Base-by-base conservation (phyloP, 2,888 invertebrate genomes). In the Sussaba pulchella region DNA sequence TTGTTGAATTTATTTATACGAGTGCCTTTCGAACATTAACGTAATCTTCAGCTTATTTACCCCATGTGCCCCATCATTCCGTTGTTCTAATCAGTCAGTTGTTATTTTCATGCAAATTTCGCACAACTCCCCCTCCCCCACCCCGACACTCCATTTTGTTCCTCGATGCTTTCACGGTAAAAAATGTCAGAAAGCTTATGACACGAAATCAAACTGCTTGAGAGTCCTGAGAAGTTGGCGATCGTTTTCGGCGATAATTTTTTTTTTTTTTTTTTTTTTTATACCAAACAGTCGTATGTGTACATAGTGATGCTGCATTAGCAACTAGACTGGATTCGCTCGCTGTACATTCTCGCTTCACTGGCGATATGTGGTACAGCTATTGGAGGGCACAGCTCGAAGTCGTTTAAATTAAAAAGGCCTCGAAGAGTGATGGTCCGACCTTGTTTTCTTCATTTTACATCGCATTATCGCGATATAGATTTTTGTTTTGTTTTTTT, bases 21-120 rank as follows among this genome's bases (percentile, higher is more conserved):
- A 91, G 91, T 92, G 92, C 91, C 91, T 92, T 92, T 90, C 88
- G 86, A 89, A 89, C 85, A 84, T 88, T 88, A 87, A 88, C 85
- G 85, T 86, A 87, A 17, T 64, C 61, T 57, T n/a, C 54, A 41
- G 19, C 45, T 36, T 31, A 26, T 19, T 17, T 36, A n/a, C n/a
- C 10, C n/a, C 12, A 10, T 17, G 9, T 50, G 21, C 36, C 24
- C 41, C 19, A 2, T 14, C 1, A n/a, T 36, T 3, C 19, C 12
- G 43, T n/a, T 43, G 4, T 43, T 43, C 19, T 41, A 1, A 17
- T 41, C 21, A 0, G 17, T 17, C 31, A 9, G 9, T 12, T 19
- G 21, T 26, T 21, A 31, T 54, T 24, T 41, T 14, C 31, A 31
- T 31, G 2, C 31, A 31, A 31, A 31, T 6, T 31, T 2, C 31